Base-by-base conservation (phyloP, 2,888 invertebrate species). In the Ormyrus rosae region DNA sequence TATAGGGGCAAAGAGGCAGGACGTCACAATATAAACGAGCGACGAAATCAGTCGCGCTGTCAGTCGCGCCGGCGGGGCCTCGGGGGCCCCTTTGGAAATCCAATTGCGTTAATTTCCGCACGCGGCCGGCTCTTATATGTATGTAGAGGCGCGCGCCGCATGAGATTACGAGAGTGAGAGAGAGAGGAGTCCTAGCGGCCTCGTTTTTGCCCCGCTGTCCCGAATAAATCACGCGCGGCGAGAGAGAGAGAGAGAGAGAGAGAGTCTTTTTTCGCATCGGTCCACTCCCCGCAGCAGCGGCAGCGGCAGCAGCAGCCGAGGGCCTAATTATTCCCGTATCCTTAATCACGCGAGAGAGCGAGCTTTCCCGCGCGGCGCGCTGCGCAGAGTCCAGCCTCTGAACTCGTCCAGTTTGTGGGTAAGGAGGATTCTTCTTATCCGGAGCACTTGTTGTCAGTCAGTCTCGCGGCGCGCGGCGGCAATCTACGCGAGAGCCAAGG, bases 271-370 rank as follows among this genome's bases (percentile, higher is more conserved):
- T 74, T 34, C 34, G 45, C 19, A 63, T 53, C 53, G 68, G 50
- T 13, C 46, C 45, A 63, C 45, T 3, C 6, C 45, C 45, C 13
- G 46, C 45, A 34, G 7, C 19, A 51, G 58, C 50, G 5, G 60
- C 11, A 48, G 8, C 51, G 5, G 6, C 5, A 19, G 48, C 53
- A 13, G 45, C 11, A 8, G 63, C 45, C 34, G 65, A 72, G 34
- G 4, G 6, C 67, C 72, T 73, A 79, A 79, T 79, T 73, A 78
- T 79, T 79, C 79, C 51, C 73, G 73, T 51, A 74, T 79, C 79
- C 73, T 73, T 79, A 74, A 79, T 74, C 68, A 73, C 73, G 69
- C 69, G 55, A 60, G 19, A 19, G 19, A 34, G 34, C 34, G 34
- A 34, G 34, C 70, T 77, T 64, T 70, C 50, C 51, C 70, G 11